A percentile compares a stretch with the other conserved stretches of the same genome.
Evolutionary conservation across 2,797 vertebrate genomes (phyloP).

Genomic region (Ceryle rudis): DNA sequence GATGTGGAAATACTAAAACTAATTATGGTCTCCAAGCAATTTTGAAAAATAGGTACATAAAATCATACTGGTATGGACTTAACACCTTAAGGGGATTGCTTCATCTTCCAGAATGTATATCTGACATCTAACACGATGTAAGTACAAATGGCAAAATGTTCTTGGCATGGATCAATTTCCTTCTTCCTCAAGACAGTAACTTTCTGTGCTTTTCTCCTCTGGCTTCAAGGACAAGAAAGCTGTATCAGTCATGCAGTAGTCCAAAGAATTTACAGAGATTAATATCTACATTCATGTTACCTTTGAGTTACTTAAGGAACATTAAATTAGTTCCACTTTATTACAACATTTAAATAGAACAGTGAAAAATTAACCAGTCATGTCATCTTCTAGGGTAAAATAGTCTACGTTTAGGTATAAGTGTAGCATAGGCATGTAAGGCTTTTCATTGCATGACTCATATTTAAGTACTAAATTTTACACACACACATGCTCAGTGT

Average conservation of each 20-base stretch:
- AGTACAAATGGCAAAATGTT: neutral
- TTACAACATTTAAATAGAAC: neutral
- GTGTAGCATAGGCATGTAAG: neutral
- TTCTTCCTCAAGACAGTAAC: neutral
- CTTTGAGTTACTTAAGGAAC: neutral
- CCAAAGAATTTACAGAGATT: neutral
- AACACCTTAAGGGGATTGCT: neutral
- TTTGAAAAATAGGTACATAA: neutral
- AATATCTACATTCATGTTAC: neutral
- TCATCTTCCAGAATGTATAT: neutral
- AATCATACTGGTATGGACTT: neutral
- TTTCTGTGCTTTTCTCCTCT: neutral
- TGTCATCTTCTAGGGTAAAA: neutral
- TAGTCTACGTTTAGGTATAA: rapidly evolving
- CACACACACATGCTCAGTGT: rapidly evolving
- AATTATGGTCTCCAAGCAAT: neutral
- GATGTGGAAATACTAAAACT: neutral
- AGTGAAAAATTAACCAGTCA: neutral
- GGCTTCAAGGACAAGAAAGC: neutral
- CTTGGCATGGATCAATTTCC: neutral
- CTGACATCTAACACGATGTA: neutral
- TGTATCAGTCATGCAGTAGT: neutral
- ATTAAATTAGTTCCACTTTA: neutral
- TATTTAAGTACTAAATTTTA: neutral
- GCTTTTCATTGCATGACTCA: neutral